These are phyloP conservation scores for Catharus minimus DNA, from an alignment of 2,113 vertebrate genomes.

Conservation along the genomic window DNA sequence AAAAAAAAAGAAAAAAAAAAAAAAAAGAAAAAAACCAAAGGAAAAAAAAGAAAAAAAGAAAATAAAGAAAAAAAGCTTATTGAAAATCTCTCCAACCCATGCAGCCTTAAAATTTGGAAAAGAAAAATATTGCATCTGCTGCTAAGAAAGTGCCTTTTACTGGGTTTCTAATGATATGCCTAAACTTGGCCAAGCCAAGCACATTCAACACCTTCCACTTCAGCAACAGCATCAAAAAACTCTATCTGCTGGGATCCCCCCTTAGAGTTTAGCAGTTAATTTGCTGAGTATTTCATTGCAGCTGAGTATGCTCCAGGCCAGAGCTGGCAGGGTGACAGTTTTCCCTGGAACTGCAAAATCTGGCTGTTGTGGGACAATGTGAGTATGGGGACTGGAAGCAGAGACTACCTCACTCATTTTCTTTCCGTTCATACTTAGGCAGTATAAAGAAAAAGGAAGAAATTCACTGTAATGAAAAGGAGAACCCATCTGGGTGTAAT, in stretches of 20 bases:
- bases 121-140: background rate
- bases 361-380: background rate
- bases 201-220: background rate
- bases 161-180: background rate
- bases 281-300: background rate
- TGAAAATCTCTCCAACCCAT: background rate
- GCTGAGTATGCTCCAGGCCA: background rate
- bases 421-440: background rate
- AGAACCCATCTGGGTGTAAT: background rate
- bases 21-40: no score
- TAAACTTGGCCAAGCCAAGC: background rate
- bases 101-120: background rate
- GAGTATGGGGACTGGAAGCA: background rate
- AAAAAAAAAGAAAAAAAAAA: background rate
- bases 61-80: fast-evolving
- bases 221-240: background rate
- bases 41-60: no score
- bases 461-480: background rate
- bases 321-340: background rate
- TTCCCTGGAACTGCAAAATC: background rate
- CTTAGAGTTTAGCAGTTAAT: background rate
- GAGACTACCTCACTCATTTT: background rate
- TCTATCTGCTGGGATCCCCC: background rate
- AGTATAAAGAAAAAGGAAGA: background rate
- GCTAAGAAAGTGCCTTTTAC: background rate